Conservation (phyloP, 2,113 vertebrate species). For the Lepus timidus region DNA sequence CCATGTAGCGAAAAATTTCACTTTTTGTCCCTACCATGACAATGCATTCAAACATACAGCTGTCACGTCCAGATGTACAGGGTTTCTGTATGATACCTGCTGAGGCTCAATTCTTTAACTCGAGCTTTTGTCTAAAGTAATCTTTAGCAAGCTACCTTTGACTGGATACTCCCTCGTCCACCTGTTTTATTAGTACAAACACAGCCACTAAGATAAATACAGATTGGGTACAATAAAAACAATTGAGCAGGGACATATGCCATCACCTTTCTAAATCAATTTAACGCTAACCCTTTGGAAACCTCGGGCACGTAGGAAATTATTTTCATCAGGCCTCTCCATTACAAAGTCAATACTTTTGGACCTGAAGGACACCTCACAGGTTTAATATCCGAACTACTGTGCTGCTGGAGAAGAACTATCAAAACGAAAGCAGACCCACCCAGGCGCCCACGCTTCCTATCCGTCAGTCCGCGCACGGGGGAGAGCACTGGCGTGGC, state of each 20-base stretch:
- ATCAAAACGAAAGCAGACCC: background rate
- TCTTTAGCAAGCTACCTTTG: background rate
- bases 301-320: background rate
- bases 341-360: constrained; percentile 20
- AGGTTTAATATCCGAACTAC: background rate
- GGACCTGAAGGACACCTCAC: background rate
- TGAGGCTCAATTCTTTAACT: background rate
- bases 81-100: background rate
- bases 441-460: background rate
- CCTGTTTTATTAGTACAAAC: background rate
- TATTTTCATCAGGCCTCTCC: background rate
- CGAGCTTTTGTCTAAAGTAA: background rate
- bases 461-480: background rate
- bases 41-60: background rate
- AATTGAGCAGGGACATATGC: background rate
- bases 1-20: background rate
- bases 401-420: background rate
- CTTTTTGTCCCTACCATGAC: background rate
- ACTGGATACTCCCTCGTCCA: background rate
- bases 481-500: background rate
- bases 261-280: background rate
- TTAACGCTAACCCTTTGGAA: constrained; percentile 23
- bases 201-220: background rate
- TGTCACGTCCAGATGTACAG: background rate
- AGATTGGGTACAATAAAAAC: background rate